A percentile compares a stretch with the other conserved stretches of the same genome.
Conservation (phyloP, 2,113 vertebrate genomes). For the Elachura formosa region DNA sequence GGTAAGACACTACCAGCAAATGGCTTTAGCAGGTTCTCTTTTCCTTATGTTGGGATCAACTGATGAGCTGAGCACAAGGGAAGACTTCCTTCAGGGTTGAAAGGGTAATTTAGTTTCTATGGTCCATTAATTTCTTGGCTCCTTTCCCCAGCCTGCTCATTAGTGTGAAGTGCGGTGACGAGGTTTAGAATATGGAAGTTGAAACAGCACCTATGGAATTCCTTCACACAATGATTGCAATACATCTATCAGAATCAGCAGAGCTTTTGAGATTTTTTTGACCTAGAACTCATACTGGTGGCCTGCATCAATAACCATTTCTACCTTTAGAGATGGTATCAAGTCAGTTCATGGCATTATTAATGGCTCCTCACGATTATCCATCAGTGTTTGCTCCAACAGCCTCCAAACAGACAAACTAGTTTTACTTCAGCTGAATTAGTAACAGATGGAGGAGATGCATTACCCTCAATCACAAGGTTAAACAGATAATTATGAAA, state of each 20-base stretch:
- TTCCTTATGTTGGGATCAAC: constrained; percentile 3
- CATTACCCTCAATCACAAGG: constrained; percentile 34
- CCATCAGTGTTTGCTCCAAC: background rate
- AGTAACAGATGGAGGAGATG: constrained; percentile 47
- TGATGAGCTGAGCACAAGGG: background rate
- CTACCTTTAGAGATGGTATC: background rate
- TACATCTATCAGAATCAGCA: background rate
- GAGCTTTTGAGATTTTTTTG: background rate
- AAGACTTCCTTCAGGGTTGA: constrained; percentile 50
- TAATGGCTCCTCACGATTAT: background rate
- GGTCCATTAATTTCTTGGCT: constrained; percentile 61
- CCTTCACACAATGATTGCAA: background rate
- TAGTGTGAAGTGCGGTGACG: background rate
- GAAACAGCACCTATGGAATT: constrained; percentile 33
- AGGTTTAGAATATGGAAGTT: constrained; percentile 38
- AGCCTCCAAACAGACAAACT: constrained; percentile 8
- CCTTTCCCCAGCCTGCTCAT: constrained; percentile 36
- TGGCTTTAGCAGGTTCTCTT: constrained; percentile 21
- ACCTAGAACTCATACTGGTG: background rate
- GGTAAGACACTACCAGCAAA: background rate
- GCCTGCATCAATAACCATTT: background rate
- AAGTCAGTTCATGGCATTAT: background rate
- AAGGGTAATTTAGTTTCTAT: constrained; percentile 55
- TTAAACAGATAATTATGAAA: constrained; percentile 35
- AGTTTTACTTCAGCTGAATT: constrained; percentile 3